These are phyloP conservation scores for Carcina quercana DNA, from an alignment of 2,888 invertebrate genomes.

Conservation along the genomic window DNA sequence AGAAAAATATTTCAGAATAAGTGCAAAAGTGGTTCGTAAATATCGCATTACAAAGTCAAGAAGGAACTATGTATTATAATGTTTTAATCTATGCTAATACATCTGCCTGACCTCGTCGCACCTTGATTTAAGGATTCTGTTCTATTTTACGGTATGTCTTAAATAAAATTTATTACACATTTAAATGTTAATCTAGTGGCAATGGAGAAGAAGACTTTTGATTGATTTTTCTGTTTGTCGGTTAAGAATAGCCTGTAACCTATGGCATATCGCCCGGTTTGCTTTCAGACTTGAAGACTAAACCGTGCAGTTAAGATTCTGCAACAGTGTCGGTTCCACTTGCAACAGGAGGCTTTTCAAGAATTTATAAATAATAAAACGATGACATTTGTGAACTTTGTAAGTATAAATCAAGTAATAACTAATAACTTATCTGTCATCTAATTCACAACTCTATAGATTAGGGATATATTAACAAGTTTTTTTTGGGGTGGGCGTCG, in stretches of 20 bases:
- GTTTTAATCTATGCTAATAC: conserved; percentile 54
- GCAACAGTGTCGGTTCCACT: not conserved
- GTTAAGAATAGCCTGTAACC: conserved; percentile 32
- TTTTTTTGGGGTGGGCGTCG: too few species aligned
- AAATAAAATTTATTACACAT: conserved; percentile 56
- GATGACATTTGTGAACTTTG: conserved; percentile 2
- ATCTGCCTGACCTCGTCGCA: conserved; percentile 53
- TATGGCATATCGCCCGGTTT: conserved; percentile 40
- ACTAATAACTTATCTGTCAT: too few species aligned
- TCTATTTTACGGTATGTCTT: conserved; percentile 59
- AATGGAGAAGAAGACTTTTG: conserved; percentile 47
- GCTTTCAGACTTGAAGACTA: conserved; percentile 51
- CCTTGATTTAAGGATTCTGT: conserved; percentile 55
- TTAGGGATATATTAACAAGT: too few species aligned
- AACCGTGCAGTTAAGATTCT: conserved; percentile 42
- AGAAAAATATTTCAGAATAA: conserved; percentile 11
- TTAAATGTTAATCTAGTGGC: conserved; percentile 65
- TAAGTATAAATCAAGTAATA: too few species aligned
- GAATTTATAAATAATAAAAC: not conserved
- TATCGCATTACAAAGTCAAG: conserved; percentile 24
- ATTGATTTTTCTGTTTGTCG: conserved; percentile 43
- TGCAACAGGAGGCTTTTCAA: not conserved
- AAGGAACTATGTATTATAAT: conserved; percentile 35
- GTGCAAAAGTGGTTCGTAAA: conserved; percentile 32
- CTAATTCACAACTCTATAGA: too few species aligned